Evolutionary conservation across 2,113 vertebrate genomes (phyloP), one percentile per base, ranked within the genome.

Genomic region (Deroptyus accipitrinus): DNA sequence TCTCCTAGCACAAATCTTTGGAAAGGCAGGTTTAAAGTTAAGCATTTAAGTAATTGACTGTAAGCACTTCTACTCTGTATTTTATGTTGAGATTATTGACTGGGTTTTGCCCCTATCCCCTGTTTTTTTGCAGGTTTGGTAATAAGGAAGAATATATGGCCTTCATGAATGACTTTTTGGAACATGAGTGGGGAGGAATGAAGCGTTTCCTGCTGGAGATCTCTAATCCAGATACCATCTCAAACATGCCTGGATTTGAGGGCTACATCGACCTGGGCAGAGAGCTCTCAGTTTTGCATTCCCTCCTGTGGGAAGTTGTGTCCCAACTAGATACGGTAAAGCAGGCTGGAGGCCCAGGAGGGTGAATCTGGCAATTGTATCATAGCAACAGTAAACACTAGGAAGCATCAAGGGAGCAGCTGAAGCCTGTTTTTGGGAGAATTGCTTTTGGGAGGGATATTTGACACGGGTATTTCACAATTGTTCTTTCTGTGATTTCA

Each of bases 121-220:
- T 37, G 8, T 11, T 86, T 44, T 85, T 27, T 73, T 77, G 73
- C 93, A 99, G 99, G 97, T 99, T 99, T 91, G 99, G 99, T 25
- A 99, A 99, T 96, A 99, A 99, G 96, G 99, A 99, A 84, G 99
- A 99, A 94, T 99, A 99, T 95, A 99, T 99, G 99, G 98, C 99
- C 62, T 99, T 99, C 94, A 99, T 99, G 99, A 99, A 99, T 69
- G 99, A 99, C 95, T 99, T 99, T 94, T 95, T 99, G 97, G 99
- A 99, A 91, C 99, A 99, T 4, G 99, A 99, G 91, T 99, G 99
- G 99, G 98, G 98, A 49, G 98, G 99, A 92, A 99, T 99, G 99
- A 99, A 99, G 94, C 98, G 99, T 75, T 99, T 99, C 97, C 98
- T 99, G 92, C 91, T 98, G 27, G 99, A 99, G 97, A 99, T 99